Percentiles rank a stretch among this genome's conserved stretches.
Conservation (phyloP, 2,888 invertebrate species). For the Caenorhabditis becei region DNA sequence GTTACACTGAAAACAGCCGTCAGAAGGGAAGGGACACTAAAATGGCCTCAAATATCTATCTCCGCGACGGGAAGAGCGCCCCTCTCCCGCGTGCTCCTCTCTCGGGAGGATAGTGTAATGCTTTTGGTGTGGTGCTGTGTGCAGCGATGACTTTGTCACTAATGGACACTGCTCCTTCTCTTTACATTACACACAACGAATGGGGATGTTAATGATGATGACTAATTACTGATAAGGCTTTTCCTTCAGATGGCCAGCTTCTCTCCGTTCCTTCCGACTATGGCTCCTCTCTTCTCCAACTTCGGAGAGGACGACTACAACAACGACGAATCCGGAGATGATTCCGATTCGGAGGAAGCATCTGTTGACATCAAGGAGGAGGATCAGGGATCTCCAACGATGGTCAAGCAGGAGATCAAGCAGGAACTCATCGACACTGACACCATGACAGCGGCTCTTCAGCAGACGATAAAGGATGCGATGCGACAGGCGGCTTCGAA, state of each 20-base stretch:
- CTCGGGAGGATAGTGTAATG: constrained; percentile 56
- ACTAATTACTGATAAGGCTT: too few species aligned
- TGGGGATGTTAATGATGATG: too few species aligned
- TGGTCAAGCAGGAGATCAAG: constrained; percentile 53
- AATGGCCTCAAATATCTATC: constrained; percentile 63
- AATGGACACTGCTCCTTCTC: constrained; percentile 35
- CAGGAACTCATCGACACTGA: constrained; percentile 43
- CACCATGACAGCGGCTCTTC: constrained; percentile 60
- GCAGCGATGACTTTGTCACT: constrained; percentile 53
- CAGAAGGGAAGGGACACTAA: constrained; percentile 41
- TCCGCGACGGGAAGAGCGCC: constrained; percentile 14
- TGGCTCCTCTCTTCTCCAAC: constrained; percentile 69
- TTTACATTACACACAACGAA: constrained; percentile 50
- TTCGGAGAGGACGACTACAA: constrained; percentile 73
- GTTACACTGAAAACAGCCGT: constrained; percentile 40
- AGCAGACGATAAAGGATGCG: constrained; percentile 78
- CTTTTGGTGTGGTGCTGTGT: constrained; percentile 36
- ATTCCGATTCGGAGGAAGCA: constrained; percentile 70
- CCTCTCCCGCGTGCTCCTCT: constrained; percentile 1
- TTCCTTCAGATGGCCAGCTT: constrained; percentile 58
- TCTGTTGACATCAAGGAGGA: constrained; percentile 62
- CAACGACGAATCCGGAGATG: constrained; percentile 68
- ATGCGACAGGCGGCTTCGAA: constrained; percentile 73
- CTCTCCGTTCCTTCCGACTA: constrained; percentile 71
- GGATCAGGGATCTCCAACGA: constrained; percentile 42